Evolutionary conservation across 2,113 vertebrate species (phyloP).

Genomic region (Collichthys lucidus): DNA sequence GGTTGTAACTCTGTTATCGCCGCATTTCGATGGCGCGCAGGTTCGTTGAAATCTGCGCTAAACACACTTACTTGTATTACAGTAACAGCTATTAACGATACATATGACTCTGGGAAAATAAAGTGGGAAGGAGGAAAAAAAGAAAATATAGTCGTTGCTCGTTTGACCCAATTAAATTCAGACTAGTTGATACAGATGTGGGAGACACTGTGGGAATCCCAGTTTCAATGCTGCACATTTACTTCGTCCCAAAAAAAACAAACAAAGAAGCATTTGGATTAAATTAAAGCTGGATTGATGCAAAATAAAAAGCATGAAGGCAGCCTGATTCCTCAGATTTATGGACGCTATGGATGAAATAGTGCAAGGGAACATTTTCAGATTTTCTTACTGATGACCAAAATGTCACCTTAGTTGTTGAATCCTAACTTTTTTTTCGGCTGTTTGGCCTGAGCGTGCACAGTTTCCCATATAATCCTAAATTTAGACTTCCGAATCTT

Average conservation of each 20-base stretch:
- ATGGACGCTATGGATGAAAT: background rate
- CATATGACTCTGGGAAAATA: constrained; percentile 47
- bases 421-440: background rate
- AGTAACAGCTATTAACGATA: constrained; percentile 38
- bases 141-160: background rate
- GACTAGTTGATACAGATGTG: constrained; percentile 14
- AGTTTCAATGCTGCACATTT: constrained; percentile 6
- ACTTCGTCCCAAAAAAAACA: background rate
- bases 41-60: constrained; percentile 54
- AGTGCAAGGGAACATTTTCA: no score
- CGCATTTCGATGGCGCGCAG: constrained; percentile 73
- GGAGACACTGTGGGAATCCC: constrained; percentile 49
- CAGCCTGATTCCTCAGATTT: background rate
- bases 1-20: constrained; percentile 60
- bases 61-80: constrained; percentile 49
- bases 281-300: background rate
- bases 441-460: background rate
- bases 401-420: background rate
- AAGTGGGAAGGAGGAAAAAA: constrained; percentile 28
- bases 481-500: background rate
- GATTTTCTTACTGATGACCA: constrained; percentile 9
- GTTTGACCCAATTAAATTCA: constrained; percentile 53
- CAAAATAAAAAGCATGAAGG: background rate
- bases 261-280: background rate
- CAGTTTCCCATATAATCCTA: background rate